These are phyloP conservation scores for Acrocephalus scirpaceus DNA, from an alignment of 2,797 vertebrate genomes.

Conservation along the genomic window DNA sequence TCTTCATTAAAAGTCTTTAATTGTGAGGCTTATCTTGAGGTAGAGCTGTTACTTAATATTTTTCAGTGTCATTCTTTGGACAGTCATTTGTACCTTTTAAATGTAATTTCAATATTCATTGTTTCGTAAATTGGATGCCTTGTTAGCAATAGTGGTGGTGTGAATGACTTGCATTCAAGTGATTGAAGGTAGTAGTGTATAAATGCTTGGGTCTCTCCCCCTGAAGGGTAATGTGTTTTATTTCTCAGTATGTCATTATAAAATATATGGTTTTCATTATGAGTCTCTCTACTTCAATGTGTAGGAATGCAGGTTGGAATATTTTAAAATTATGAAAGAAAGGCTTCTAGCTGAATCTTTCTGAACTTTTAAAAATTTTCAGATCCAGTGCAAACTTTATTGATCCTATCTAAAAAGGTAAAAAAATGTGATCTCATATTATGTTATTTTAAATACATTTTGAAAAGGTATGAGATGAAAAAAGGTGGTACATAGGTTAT, in stretches of 20 bases:
- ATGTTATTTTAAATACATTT: not conserved
- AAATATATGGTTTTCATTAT: conserved; percentile 54
- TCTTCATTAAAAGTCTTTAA: conserved; percentile 85
- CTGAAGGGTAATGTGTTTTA: conserved; percentile 67
- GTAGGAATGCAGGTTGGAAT: conserved; percentile 46
- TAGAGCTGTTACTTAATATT: conserved; percentile 85
- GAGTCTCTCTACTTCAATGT: conserved; percentile 42
- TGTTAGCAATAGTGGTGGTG: conserved; percentile 78
- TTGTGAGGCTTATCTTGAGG: conserved; percentile 83
- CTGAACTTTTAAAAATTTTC: conserved; percentile 5
- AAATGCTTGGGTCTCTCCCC: conserved; percentile 69
- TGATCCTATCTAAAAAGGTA: not conserved
- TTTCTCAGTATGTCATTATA: conserved; percentile 61
- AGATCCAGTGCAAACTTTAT: not conserved
- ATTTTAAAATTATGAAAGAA: conserved; percentile 28
- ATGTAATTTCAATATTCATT: conserved; percentile 82
- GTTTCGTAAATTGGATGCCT: conserved; percentile 83
- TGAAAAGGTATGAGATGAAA: not conserved
- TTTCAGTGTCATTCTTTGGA: conserved; percentile 83
- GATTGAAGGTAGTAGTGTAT: conserved; percentile 79
- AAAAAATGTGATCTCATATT: not conserved
- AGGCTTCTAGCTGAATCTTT: not conserved
- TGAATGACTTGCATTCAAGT: conserved; percentile 81
- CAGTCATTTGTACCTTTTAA: conserved; percentile 84
- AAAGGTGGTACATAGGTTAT: not conserved